Evolutionary conservation across 2,888 invertebrate genomes (phyloP).

Genomic region (Anoplius nigerrimus): DNA sequence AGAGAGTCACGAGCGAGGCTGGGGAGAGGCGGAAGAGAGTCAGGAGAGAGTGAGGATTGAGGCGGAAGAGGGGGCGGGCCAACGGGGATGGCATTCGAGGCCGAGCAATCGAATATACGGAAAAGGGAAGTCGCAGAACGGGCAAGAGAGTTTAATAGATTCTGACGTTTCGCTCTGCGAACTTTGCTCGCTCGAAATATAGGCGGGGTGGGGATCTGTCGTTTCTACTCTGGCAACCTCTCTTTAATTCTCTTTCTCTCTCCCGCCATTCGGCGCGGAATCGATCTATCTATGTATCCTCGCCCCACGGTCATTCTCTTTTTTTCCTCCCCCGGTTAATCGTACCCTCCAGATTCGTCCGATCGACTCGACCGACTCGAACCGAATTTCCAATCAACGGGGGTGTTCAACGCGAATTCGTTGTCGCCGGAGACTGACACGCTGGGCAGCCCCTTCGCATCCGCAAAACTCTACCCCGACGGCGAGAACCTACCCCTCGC

Average conservation of each 20-base stretch:
- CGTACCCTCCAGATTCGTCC: background rate
- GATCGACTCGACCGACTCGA: background rate
- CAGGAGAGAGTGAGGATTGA: constrained; percentile 23
- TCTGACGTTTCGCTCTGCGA: constrained; percentile 51
- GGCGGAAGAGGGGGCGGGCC: constrained; percentile 7
- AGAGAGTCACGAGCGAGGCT: background rate
- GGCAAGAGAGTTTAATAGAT: constrained; percentile 63
- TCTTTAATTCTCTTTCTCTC: background rate
- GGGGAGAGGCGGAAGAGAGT: constrained; percentile 26
- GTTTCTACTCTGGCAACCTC: constrained; percentile 4
- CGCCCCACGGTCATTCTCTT: background rate
- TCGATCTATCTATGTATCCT: background rate
- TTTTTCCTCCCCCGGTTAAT: background rate
- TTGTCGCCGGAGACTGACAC: no score
- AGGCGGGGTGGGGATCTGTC: constrained; percentile 1
- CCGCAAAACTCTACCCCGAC: background rate
- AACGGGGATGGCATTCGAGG: constrained; percentile 8
- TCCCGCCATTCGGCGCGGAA: no score
- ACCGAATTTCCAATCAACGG: background rate
- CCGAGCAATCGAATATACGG: constrained; percentile 60
- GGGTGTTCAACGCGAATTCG: no score
- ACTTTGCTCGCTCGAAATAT: constrained; percentile 27
- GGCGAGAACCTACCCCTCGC: no score
- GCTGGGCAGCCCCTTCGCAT: background rate
- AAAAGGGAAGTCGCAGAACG: constrained; percentile 30